Base-by-base conservation (phyloP, 2,888 invertebrate genomes). In the Cephus sareptanus region DNA sequence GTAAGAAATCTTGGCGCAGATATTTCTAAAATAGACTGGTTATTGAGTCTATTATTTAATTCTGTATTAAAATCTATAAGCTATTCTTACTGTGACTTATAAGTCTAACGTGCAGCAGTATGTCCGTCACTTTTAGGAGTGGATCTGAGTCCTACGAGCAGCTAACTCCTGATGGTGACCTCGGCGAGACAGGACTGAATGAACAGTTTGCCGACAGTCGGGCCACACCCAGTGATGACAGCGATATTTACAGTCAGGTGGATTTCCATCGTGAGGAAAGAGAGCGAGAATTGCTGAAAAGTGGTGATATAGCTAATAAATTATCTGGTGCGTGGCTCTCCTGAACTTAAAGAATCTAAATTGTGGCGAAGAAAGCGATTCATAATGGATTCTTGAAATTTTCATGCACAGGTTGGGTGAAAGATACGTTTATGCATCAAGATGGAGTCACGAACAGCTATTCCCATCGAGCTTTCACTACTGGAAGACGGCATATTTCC, bases 391-490 rank as follows among this genome's bases (percentile, higher is more conserved):
- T 56, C 2, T 6, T 56, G 2, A 23, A 23, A 56, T 6, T 23
- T 56, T 56, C 56, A 56, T 56, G 9, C 56, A 1, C 77, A 93
- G 93, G 93, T 85, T 93, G 93, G 93, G 90, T 93, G 70, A 93
- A 93, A 84, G 93, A 93, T 79, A 92, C 92, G 0, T 91, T 92
- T 73, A 90, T 92, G 86, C 92, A 92, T 71, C 92, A 91, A 79
- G 91, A 89, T 80, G 91, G 86, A 81, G 91, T 88, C 89, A 94
- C 94, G 89, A 94, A 94, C 88, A 94, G 94, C 87, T 95, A 95
- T 83, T 94, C 94, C 33, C 94, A 94, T 82, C 94, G 95, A 88
- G 95, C 95, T 23, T 95, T 95, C 86, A 96, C 95, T 73, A 95
- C 95, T 1, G 96, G 95, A 35, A 92, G 95, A 80, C 92, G 95